Conservation (phyloP, 2,888 invertebrate species). For the Polydrusus cervinus region DNA sequence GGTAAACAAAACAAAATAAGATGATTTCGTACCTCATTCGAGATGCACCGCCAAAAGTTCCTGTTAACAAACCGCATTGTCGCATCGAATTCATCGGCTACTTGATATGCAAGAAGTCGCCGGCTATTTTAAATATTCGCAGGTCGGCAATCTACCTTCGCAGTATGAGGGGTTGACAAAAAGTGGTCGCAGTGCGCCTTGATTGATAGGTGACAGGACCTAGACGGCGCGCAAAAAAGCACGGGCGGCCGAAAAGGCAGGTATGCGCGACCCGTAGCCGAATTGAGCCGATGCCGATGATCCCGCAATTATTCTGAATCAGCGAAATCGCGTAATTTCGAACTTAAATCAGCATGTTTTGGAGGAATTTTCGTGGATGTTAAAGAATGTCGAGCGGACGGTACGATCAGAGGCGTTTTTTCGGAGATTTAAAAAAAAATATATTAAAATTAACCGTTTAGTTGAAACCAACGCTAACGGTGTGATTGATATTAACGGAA, state of each 20-base stretch:
- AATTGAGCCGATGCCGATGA: conserved; percentile 44
- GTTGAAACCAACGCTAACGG: no score
- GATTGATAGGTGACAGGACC: conserved; percentile 72
- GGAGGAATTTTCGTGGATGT: conserved; percentile 50
- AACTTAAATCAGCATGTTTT: conserved; percentile 50
- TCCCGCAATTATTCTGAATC: conserved; percentile 54
- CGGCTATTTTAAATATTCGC: conserved; percentile 71
- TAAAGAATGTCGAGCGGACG: conserved; percentile 34
- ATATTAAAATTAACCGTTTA: no score
- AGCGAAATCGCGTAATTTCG: conserved; percentile 56
- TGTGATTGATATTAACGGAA: no score
- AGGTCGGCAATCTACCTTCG: conserved; percentile 64
- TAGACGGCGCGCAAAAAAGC: conserved; percentile 69
- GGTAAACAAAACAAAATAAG: conserved; percentile 36
- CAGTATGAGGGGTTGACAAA: conserved; percentile 71
- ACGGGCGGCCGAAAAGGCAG: conserved; percentile 51
- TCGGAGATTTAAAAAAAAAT: no score
- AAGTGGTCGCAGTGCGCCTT: conserved; percentile 71
- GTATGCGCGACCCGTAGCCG: conserved; percentile 37
- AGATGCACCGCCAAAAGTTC: conserved; percentile 26
- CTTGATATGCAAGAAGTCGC: conserved; percentile 64
- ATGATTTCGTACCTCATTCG: conserved; percentile 25
- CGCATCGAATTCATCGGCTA: conserved; percentile 46
- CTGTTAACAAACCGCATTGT: conserved; percentile 27
- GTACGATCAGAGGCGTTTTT: conserved; percentile 3